Base-by-base conservation (phyloP, 2,113 vertebrate genomes). In the Oreochromis tanganicae region DNA sequence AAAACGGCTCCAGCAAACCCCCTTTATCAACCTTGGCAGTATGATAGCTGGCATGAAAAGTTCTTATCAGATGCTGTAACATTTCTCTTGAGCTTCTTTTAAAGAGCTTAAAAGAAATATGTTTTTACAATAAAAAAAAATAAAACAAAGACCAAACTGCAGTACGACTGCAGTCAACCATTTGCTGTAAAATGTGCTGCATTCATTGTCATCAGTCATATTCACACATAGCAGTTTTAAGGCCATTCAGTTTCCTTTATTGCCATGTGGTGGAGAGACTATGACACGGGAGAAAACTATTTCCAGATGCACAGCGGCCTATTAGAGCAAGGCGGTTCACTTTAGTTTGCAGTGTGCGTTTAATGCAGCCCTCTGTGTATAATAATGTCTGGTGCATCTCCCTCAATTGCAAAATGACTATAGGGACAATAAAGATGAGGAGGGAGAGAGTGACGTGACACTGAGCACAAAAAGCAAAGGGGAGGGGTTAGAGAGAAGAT, bases 291-390 rank as follows among this genome's bases (percentile, higher is more conserved):
- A 56, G 75, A 43, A 52, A 17, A 21, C n/a, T 27, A 79, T 55
- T 86, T 32, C 10, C 29, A 54, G 81, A 57, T 24, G 78, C 32
- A 79, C 68, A 32, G 82, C 24, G 21, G 56, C 59, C 85, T 85
- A 80, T 92, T 75, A 88, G 63, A 82, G 55, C 0, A 81, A 73
- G 68, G 46, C 55, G 9, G 46, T 86, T 89, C 80, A 41, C 27
- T 91, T 89, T 66, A 81, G 71, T 88, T 87, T 80, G 88, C 83
- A 61, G 81, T 82, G 7, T 19, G 80, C 34, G 32, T 88, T 90
- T 92, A 91, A 94, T 87, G 85, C 89, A 63, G 90, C 55, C 82
- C 83, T 79, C 12, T 10, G 86, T 83, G 63, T 83, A 82, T 86
- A 73, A 90, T 88, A 91, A 84, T 11, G 21, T 87, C 82, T 75